A percentile compares a stretch with the other conserved stretches of the same genome.
phyloP scores from a whole-genome alignment of 1,140 invertebrate genomes.

The Grapholita molesta region DNA sequence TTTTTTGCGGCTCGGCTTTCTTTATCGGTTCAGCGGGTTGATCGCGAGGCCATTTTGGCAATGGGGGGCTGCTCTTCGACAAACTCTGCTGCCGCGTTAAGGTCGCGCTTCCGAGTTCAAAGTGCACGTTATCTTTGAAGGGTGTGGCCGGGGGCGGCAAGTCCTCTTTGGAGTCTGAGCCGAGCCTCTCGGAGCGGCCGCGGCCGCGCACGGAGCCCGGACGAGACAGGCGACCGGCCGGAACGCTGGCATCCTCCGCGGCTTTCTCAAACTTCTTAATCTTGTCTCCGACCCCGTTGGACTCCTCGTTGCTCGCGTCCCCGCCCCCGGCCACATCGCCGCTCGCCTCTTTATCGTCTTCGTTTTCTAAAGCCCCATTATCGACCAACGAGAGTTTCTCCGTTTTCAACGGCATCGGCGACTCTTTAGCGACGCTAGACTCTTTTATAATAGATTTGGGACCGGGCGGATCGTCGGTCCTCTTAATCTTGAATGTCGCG shows the following conservation, averaged over 20 bases:
- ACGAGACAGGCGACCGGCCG: constrained; percentile 46
- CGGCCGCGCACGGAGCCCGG: constrained; percentile 60
- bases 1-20: constrained; percentile 57
- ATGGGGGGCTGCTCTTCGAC: constrained; percentile 31
- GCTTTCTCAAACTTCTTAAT: constrained; percentile 71
- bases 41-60: constrained; percentile 54
- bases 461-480: constrained; percentile 33
- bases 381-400: constrained; percentile 48
- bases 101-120: constrained; percentile 28
- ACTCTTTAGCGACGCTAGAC: constrained; percentile 37
- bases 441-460: constrained; percentile 40
- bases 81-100: constrained; percentile 47
- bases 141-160: constrained; percentile 58
- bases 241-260: constrained; percentile 56
- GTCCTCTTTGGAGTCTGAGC: constrained; percentile 54
- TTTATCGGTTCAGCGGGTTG: constrained; percentile 35
- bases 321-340: not conserved
- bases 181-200: constrained; percentile 42
- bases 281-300: constrained; percentile 69
- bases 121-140: constrained; percentile 58
- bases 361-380: constrained; percentile 31
- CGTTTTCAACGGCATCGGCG: constrained; percentile 33
- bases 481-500: constrained; percentile 27
- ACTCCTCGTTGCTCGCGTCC: constrained; percentile 38
- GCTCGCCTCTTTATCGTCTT: constrained; percentile 18